Percentiles rank a stretch among this genome's conserved stretches.
phyloP scores from a whole-genome alignment of 2,113 vertebrate species.

The Ptychochromis oligacanthus region DNA sequence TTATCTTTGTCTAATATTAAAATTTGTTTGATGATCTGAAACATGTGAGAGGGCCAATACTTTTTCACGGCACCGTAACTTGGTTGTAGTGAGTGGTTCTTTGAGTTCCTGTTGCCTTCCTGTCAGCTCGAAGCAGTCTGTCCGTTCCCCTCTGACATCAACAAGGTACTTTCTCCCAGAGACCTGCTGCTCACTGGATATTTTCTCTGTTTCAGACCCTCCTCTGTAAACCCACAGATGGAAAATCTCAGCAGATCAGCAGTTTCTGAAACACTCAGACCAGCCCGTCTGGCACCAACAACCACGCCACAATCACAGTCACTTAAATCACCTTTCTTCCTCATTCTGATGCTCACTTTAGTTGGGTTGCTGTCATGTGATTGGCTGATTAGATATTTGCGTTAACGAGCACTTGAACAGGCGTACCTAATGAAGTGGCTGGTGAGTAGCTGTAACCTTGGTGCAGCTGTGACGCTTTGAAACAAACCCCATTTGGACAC shows the following conservation, averaged over 20 bases:
- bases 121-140: too few species aligned
- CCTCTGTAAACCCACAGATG: too few species aligned
- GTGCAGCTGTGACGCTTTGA: background rate
- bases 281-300: too few species aligned
- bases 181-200: background rate
- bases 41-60: too few species aligned
- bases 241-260: fast-evolving
- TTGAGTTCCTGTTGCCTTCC: too few species aligned
- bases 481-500: background rate
- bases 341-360: background rate
- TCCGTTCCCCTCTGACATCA: background rate
- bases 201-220: too few species aligned
- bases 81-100: too few species aligned
- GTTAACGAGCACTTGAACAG: background rate
- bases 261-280: background rate
- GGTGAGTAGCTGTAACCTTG: background rate
- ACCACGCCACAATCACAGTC: background rate
- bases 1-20: too few species aligned
- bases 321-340: fast-evolving
- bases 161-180: background rate
- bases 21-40: too few species aligned
- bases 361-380: background rate
- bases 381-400: background rate
- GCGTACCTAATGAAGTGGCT: constrained; percentile 1
- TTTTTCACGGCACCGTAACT: too few species aligned